A percentile compares a stretch with the other conserved stretches of the same genome.
phyloP scores from a whole-genome alignment of 1,140 invertebrate species.

The Temnothorax nylanderi region DNA sequence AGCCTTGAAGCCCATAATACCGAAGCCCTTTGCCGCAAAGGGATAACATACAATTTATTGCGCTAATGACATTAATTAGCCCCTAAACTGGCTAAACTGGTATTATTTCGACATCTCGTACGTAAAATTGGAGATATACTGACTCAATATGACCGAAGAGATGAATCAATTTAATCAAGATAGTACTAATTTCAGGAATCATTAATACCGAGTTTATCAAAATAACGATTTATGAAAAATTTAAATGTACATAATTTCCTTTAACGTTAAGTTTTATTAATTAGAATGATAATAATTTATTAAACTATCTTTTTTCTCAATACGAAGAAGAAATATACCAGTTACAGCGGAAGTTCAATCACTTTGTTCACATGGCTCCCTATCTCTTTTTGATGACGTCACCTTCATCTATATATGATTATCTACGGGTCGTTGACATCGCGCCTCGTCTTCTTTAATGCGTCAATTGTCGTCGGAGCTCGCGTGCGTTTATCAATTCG shows the following conservation, averaged over 20 bases:
- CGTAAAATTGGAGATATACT: neutral
- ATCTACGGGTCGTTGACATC: constrained; percentile 52
- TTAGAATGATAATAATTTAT: neutral
- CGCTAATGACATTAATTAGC: constrained; percentile 33
- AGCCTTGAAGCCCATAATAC: constrained; percentile 6
- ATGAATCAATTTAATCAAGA: constrained; percentile 2
- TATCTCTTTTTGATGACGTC: constrained; percentile 20
- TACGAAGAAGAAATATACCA: neutral
- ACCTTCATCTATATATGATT: constrained; percentile 49
- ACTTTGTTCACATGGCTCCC: neutral
- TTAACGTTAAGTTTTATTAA: neutral
- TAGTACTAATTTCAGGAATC: neutral
- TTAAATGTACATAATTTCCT: neutral
- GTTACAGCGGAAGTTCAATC: neutral
- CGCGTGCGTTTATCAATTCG: constrained; percentile 59
- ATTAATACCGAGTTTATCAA: neutral
- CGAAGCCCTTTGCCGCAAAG: constrained; percentile 6
- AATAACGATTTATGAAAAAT: neutral
- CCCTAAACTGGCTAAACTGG: constrained; percentile 9
- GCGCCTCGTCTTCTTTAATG: constrained; percentile 47
- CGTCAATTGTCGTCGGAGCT: constrained; percentile 46
- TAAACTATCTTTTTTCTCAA: neutral
- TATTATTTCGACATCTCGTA: constrained; percentile 15
- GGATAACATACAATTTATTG: neutral
- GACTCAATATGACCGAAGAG: neutral